phyloP scores from a whole-genome alignment of 1,140 invertebrate species.

The Lepidurus couesii region DNA sequence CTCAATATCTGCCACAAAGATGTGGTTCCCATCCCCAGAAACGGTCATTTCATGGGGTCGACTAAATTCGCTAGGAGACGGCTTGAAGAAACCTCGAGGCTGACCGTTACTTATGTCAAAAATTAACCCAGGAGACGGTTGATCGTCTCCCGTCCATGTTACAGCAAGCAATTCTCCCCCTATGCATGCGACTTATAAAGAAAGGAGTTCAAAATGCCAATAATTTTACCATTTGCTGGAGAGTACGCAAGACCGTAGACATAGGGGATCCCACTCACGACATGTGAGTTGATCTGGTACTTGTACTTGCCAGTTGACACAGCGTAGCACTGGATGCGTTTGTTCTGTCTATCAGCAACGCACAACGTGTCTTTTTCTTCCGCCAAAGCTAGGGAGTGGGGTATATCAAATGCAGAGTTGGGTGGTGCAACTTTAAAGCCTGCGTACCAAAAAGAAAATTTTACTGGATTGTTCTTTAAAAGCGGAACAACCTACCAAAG shows the following conservation, averaged over 20 bases:
- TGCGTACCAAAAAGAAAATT: conserved; percentile 25
- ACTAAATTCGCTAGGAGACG: not conserved
- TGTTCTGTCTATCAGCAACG: conserved; percentile 86
- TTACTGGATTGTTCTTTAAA: conserved; percentile 41
- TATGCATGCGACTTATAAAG: not conserved
- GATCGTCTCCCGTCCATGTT: conserved; percentile 2
- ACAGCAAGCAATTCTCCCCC: conserved; percentile 37
- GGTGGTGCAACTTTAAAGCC: conserved; percentile 40
- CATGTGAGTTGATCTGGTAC: conserved; percentile 38
- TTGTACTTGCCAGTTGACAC: conserved; percentile 45
- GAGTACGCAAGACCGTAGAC: conserved; percentile 64
- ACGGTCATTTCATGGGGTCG: not conserved
- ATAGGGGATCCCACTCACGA: conserved; percentile 52
- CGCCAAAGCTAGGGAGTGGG: conserved; percentile 74
- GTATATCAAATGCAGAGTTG: conserved; percentile 61
- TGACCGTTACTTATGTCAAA: conserved; percentile 14
- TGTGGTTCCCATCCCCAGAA: not conserved
- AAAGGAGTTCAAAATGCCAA: conserved; percentile 25
- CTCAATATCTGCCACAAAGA: not conserved
- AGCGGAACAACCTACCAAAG: conserved; percentile 31
- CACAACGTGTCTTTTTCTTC: conserved; percentile 68
- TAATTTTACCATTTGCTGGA: conserved; percentile 41
- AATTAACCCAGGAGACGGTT: conserved; percentile 6
- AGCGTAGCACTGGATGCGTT: conserved; percentile 71
- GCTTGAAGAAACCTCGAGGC: not conserved